Evolutionary conservation across 2,113 vertebrate species (phyloP), one percentile per base, ranked within the genome.

Genomic region (Gobius niger): DNA sequence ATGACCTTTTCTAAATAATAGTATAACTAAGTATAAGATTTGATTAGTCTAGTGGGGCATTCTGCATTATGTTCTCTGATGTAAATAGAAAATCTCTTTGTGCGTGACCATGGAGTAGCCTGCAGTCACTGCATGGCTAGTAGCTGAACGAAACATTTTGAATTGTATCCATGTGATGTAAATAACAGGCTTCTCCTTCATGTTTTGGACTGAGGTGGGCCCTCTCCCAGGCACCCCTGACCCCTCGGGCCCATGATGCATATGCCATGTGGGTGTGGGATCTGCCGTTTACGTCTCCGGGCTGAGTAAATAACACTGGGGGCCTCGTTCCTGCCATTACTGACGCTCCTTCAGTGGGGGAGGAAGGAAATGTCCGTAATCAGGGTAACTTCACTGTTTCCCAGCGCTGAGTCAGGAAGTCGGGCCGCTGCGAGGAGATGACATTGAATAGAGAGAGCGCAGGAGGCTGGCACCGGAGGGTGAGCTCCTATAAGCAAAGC

Each of bases 301-400:
- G 88, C 85, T 54, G 88, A 85, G 87, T 85, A 90, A 91, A 90
- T 90, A 34, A 34, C 24, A 88, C 65, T 83, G 76, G 62, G 62
- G 79, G 76, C 84, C 83, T 34, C 24, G 90, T 90, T 90, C 85
- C 87, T 86, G 84, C 84, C 90, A 86, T 84, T 68, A 75, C 87
- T 89, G 79, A 76, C 40, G 54, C 24, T 57, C 6, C 18, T 54
- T 6, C 79, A 88, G 78, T 76, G 72, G 75, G 71, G 78, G 44
- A 88, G 89, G 89, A 91, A 91, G 90, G 90, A 91, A 91, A 90
- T 82, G 88, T 90, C 87, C 87, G 82, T 87, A 90, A 90, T 91
- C 89, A 84, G 88, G 82, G 82, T 79, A 86, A 87, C 86, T 87
- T 86, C 77, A 77, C 75, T 68, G 76, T 86, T 91, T 91, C 87